Base-by-base conservation (phyloP, 2,113 vertebrate genomes). In the Tupaia chinensis region DNA sequence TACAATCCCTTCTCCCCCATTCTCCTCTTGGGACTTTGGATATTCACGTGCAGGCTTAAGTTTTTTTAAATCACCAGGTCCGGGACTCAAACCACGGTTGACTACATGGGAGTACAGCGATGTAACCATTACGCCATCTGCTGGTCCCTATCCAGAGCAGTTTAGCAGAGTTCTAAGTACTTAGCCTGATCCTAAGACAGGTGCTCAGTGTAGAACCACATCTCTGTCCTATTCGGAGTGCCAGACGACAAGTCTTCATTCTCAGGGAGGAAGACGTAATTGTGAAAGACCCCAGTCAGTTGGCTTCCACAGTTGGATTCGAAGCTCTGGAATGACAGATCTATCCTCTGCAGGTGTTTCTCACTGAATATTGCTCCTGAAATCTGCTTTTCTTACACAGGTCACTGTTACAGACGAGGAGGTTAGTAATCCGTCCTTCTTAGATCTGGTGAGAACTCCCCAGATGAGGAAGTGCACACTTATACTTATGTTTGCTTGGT, bases 401-500 rank as follows among this genome's bases (percentile, higher is more conserved):
- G 98, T 99, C 95, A 98, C 98, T 0, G 89, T 99, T n/a, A 97
- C 94, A 11, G 98, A 98, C 0, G 98, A 99, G 58, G 98, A 98
- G 56, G 97, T 98, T 82, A 98, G 95, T 25, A 98, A 99, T 22
- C 99, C 99, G 20, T 99, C 99, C 65, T 98, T 99, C 92, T 72
- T 99, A 1, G 99, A 99, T 95, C 98, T 99, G 95, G 94, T 99
- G 98, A 99, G 98, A 95, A 99, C 99, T 58, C 99, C 99, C 14
- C 99, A 97, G 1, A 99, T 99, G 99, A 99, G 99, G 95, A 99
- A 98, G 84, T 99, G 99, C 97, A 99, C 99, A 0, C 96, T 99
- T 1, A 99, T 99, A 84, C 98, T 99, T 76, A 99, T 99, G 99
- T 99, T 99, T 2, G 99, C 99, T 97, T 99, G 99, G 99, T 99